phyloP scores from a whole-genome alignment of 2,113 vertebrate species.

The Scartelaos histophorus region DNA sequence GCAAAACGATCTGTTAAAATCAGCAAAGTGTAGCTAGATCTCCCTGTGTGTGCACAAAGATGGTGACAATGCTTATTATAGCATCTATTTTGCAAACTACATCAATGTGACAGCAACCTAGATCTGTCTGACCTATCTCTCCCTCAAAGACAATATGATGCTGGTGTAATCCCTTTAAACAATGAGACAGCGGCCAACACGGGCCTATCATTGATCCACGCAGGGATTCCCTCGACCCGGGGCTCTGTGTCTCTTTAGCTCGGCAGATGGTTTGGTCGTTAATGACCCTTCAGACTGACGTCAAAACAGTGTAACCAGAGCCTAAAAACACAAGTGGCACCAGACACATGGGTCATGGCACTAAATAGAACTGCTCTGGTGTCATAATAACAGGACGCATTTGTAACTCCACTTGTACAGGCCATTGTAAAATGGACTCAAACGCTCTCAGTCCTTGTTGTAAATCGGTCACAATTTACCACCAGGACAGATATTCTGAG shows the following conservation, averaged over 20 bases:
- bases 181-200: constrained; percentile 10
- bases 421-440: constrained; percentile 19
- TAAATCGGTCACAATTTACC: constrained; percentile 7
- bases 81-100: not conserved
- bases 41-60: not conserved
- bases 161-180: constrained; percentile 11
- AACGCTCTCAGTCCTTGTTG: not conserved
- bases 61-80: not conserved
- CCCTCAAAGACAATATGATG: constrained; percentile 5
- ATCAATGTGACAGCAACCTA: constrained; percentile 8
- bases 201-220: constrained; percentile 4
- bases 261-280: constrained; percentile 48
- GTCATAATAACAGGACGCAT: constrained; percentile 29
- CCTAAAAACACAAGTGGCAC: constrained; percentile 43
- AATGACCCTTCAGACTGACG: constrained; percentile 45
- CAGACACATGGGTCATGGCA: constrained; percentile 43
- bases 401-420: constrained; percentile 27
- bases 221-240: constrained; percentile 49
- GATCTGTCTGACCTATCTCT: not conserved
- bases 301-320: constrained; percentile 62
- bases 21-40: not conserved
- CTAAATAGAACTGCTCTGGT: constrained; percentile 36
- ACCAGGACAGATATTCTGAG: constrained; percentile 4
- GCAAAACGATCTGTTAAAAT: not conserved
- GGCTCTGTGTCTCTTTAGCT: constrained; percentile 9